Conservation (phyloP, 1,140 invertebrate species). For the Coelopa frigida region DNA sequence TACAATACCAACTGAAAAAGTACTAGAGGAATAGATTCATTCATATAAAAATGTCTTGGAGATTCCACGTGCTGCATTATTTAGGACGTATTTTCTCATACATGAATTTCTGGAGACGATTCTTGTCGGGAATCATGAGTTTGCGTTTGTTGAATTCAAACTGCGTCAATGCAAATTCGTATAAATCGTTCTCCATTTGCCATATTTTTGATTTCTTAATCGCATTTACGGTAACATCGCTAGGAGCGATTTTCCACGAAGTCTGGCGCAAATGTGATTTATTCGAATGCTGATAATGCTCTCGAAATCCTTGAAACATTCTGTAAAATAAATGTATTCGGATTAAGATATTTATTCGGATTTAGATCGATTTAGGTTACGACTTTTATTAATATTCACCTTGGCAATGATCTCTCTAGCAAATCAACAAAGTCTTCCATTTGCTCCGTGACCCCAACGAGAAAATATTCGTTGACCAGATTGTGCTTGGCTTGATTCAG, state of each 20-base stretch:
- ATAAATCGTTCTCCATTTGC: slow-evolving; percentile 97
- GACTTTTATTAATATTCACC: slow-evolving; percentile 17
- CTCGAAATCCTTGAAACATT: slow-evolving; percentile 83
- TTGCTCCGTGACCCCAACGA: slow-evolving; percentile 95
- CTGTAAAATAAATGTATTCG: slow-evolving; percentile 31
- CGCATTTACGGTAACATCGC: slow-evolving; percentile 67
- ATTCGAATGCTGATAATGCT: slow-evolving; percentile 74
- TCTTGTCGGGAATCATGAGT: slow-evolving; percentile 44
- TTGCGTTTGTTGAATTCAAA: slow-evolving; percentile 84
- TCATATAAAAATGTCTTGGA: no score
- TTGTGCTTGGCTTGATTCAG: slow-evolving; percentile 92
- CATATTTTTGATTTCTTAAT: slow-evolving; percentile 77
- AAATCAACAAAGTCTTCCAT: slow-evolving; percentile 87
- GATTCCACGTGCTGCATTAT: no score
- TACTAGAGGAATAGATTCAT: no score
- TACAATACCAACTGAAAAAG: no score
- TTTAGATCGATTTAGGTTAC: neutral
- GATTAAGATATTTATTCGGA: neutral
- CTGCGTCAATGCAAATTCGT: slow-evolving; percentile 86
- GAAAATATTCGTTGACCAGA: slow-evolving; percentile 84
- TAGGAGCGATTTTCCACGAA: slow-evolving; percentile 80
- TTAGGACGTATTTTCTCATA: slow-evolving; percentile 95
- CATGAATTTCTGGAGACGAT: slow-evolving; percentile 68
- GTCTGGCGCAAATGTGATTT: slow-evolving; percentile 94
- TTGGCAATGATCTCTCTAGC: slow-evolving; percentile 80